Evolutionary conservation across 2,113 vertebrate genomes (phyloP), one percentile per base, ranked within the genome.

Genomic region (Passer montanus): DNA sequence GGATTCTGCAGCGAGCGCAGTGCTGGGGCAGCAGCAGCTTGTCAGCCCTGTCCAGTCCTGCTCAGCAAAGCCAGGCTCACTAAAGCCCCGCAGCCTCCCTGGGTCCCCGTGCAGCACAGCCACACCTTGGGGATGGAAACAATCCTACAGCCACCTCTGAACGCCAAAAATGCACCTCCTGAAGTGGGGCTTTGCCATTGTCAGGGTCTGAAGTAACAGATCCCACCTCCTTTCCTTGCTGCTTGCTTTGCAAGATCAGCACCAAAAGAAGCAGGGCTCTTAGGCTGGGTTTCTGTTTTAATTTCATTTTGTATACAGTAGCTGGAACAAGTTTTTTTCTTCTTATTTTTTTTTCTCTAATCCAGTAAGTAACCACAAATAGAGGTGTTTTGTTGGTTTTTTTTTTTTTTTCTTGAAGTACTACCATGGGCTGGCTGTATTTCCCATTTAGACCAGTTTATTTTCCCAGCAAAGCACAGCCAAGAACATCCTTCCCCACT

Each of bases 131-230:
- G n/a, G 27, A 17, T 3, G 31, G 77, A 13, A 63, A 10, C 4
- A 6, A 5, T 6, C 50, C 7, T 3, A 4, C 21, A 50, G 41
- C 2, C 58, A 1, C 62, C 41, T 22, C 14, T 3, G 35, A 58
- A 31, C 26, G 5, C 15, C 8, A 3, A 43, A 50, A 70, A 12
- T 4, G 2, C 35, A 21, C 26, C 6, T 37, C 30, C 50, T 60
- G 2, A n/a, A 82, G 26, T 2, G 23, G 19, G 80, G 22, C 53
- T 53, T 43, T 77, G 18, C 23, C 46, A 0, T 20, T 68, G 39
- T 4, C 47, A 17, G 2, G 21, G 18, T 4, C 67, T 31, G 31
- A 15, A 24, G n/a, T 8, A 9, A 22, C 1, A 64, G 20, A 20
- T 18, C 39, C 67, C 39, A 2, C 21, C 62, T 70, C 60, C 33